Base-by-base conservation (phyloP, 2,888 invertebrate species). In the Gymnoscelis rufifasciata region DNA sequence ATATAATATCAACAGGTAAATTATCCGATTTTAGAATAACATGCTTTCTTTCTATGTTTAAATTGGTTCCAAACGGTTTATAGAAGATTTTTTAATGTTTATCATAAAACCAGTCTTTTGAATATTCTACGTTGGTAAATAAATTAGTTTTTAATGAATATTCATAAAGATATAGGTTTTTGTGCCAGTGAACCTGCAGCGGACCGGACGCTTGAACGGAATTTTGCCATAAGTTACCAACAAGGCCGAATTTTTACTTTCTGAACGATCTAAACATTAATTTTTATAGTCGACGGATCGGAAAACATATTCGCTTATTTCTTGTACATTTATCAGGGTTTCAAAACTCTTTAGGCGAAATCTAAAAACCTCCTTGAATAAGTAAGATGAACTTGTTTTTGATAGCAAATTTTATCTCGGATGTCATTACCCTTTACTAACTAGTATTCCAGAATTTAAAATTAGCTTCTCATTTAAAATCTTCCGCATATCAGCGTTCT, bases 171-270 rank as follows among this genome's bases (percentile, higher is more conserved):
- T 38, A 46, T 35, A 43, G 50, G 47, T 51, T 43, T 33, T 38
- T 43, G 28, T 51, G 51, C 47, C 41, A 47, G 40, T 51, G 51
- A 44, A 33, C 7, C 45, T 35, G 11, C 11, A 37, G 13, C 13
- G 11, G 19, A 8, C 33, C 43, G 26, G 47, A 30, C 41, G 27
- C 19, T 1, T 13, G 35, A 43, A 45, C 50, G 42, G 38, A 42
- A 30, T 31, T 26, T 10, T 14, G n/a, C 37, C 40, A 44, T 41
- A 48, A 37, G 43, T 11, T 39, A 47, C 41, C 46, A 33, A 24
- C 41, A 41, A 33, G 26, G 11, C 31, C 33, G 19, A 15, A 19
- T 35, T 12, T 28, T 15, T 15, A 23, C 15, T 5, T 35, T 28
- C 19, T 11, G 28, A 26, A 7, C 7, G 6, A 26, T 26, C 1